Evolutionary conservation across 2,113 vertebrate species (phyloP), one percentile per base, ranked within the genome.

Genomic region (Cyanistes caeruleus): DNA sequence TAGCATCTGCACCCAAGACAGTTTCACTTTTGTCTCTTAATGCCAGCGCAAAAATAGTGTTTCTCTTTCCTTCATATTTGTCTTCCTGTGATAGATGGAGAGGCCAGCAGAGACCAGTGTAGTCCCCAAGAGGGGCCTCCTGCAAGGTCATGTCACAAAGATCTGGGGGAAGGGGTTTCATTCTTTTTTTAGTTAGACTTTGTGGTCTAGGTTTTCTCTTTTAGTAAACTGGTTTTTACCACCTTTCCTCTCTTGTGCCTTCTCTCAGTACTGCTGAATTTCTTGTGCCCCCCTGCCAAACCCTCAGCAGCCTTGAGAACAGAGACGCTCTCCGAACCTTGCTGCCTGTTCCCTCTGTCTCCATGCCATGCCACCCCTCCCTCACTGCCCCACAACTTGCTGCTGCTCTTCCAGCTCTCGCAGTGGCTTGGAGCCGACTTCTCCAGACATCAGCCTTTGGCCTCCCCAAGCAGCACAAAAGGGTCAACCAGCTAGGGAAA

Each of bases 1-100:
- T 56, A 81, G 73, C 37, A 23, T 67, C 63, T 85, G 62, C 0
- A 0, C 41, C 31, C n/a, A 41, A 62, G 44, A 43, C 0, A 0
- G 25, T 89, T 96, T 82, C 0, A 0, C 28, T 91, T 93, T 84
- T 84, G 28, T 79, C 41, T 95, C 48, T 87, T 68, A 85, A 73
- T 0, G 3, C 21, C 46, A 58, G n/a, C 0, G 3, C n/a, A 21
- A 49, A 87, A 44, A 12, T 25, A 60, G 39, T 77, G n/a, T 1
- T 81, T 91, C 84, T 84, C 55, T 93, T 91, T 49, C 28, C 17
- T 60, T 95, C 3, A 2, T 43, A 28, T 89, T 82, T 79, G 53
- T 89, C 67, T 15, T 89, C 58, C 59, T 15, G 2, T 46, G 53
- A 60, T 82, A 56, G 81, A 84, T 68, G 87, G 35, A 81, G 87